Conservation (phyloP, 2,797 vertebrate genomes). For the Natrix natrix region DNA sequence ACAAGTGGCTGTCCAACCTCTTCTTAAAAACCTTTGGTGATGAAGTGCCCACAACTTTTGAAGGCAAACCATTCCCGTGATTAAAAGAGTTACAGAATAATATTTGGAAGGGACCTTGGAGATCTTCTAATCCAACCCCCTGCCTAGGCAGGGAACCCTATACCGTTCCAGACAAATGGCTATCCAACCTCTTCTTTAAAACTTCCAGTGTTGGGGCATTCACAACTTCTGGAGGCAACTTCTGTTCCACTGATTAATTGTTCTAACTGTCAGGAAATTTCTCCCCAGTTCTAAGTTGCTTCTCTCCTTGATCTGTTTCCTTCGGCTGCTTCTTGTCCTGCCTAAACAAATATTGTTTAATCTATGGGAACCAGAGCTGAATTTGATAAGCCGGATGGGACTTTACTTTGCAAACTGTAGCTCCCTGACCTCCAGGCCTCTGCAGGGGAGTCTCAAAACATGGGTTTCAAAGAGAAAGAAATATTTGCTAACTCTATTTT, state of each 20-base stretch:
- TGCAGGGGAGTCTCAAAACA: not conserved
- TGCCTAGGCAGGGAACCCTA: not conserved
- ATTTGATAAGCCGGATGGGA: not conserved
- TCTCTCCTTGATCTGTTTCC: not conserved
- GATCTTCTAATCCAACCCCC: not conserved
- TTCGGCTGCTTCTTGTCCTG: not conserved
- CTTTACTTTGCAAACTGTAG: not conserved
- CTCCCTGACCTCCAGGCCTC: not conserved
- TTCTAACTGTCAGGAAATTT: not conserved
- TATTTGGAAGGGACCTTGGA: not conserved
- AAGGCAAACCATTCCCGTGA: not conserved
- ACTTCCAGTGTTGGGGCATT: too few relatives aligned
- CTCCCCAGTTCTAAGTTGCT: not conserved
- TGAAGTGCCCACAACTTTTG: not conserved
- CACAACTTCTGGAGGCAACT: too few relatives aligned
- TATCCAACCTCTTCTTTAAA: not conserved
- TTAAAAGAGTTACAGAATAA: not conserved
- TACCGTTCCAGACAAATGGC: not conserved
- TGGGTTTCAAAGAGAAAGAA: not conserved
- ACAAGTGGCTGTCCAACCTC: not conserved
- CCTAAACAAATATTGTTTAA: not conserved
- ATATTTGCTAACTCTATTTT: not conserved
- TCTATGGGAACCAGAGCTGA: not conserved
- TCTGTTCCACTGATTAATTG: not conserved
- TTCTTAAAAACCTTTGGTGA: not conserved